Conservation (phyloP, 2,888 invertebrate genomes). For the Arrhopalites spinosus region DNA sequence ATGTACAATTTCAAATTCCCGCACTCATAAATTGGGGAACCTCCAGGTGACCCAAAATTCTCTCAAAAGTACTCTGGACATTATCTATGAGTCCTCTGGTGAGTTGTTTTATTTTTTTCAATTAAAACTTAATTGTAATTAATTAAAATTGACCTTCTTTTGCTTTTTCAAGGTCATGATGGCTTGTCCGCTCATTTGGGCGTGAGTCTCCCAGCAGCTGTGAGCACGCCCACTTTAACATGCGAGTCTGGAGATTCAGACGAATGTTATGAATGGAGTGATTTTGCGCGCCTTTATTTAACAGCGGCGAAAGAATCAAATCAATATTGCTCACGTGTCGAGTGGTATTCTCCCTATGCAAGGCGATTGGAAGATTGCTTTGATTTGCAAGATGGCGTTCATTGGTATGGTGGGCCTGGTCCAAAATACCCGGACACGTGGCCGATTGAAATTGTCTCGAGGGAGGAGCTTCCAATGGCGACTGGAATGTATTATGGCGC, state of each 20-base stretch:
- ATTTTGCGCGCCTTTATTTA: slow-evolving; percentile 36
- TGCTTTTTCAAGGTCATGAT: too few species aligned
- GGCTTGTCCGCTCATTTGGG: too few species aligned
- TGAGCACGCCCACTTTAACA: background rate
- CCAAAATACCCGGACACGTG: slow-evolving; percentile 44
- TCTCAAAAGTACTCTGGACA: too few species aligned
- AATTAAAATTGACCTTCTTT: too few species aligned
- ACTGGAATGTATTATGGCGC: slow-evolving; percentile 1
- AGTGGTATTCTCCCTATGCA: slow-evolving; percentile 47
- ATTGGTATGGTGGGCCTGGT: slow-evolving; percentile 47
- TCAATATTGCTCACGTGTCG: slow-evolving; percentile 42
- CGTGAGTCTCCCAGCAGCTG: too few species aligned
- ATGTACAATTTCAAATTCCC: too few species aligned
- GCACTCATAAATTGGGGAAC: too few species aligned
- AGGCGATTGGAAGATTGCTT: slow-evolving; percentile 50
- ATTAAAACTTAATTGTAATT: too few species aligned
- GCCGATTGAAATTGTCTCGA: slow-evolving; percentile 46
- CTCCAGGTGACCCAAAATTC: too few species aligned
- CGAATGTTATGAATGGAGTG: slow-evolving; percentile 28
- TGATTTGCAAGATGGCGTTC: slow-evolving; percentile 39
- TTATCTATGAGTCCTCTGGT: too few species aligned
- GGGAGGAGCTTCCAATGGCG: slow-evolving; percentile 30
- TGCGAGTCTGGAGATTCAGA: slow-evolving; percentile 10
- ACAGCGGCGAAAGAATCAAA: slow-evolving; percentile 11
- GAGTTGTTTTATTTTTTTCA: too few species aligned